A percentile compares a stretch with the other conserved stretches of the same genome.
phyloP scores from a whole-genome alignment of 2,113 vertebrate genomes.

The Carassius carassius region DNA sequence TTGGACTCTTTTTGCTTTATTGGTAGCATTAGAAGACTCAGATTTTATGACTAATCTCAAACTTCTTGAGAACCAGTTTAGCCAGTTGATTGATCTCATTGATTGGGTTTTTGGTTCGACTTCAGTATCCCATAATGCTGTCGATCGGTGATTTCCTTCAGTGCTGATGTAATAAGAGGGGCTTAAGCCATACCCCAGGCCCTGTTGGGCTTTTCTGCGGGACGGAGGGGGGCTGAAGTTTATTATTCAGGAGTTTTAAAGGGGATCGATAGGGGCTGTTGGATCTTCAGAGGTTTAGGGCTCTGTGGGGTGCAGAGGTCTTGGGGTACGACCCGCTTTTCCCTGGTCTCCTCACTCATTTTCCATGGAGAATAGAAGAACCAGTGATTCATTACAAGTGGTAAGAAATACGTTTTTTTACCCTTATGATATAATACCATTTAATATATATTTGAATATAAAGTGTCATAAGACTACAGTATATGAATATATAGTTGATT shows the following conservation, averaged over 20 bases:
- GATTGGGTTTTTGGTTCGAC: slow-evolving; percentile 83
- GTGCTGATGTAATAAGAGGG: slow-evolving; percentile 87
- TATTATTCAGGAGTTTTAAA: slow-evolving; percentile 80
- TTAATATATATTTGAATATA: not conserved
- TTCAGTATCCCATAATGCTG: slow-evolving; percentile 85
- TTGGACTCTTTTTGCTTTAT: not conserved
- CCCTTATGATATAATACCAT: not conserved
- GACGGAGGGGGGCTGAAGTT: slow-evolving; percentile 64
- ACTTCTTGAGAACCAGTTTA: slow-evolving; percentile 75
- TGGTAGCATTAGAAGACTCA: not conserved
- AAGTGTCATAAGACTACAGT: no score
- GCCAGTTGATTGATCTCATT: slow-evolving; percentile 80
- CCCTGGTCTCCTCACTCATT: not conserved
- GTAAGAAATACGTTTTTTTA: not conserved
- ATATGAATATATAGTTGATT: not conserved
- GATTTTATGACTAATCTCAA: slow-evolving; percentile 17
- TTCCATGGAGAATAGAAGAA: not conserved
- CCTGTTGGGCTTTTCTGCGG: slow-evolving; percentile 67
- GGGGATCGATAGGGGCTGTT: slow-evolving; percentile 82
- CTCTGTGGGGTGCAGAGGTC: slow-evolving; percentile 28
- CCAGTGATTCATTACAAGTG: not conserved
- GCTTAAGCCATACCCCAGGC: slow-evolving; percentile 77
- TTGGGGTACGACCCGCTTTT: slow-evolving; percentile 23
- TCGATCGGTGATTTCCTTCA: slow-evolving; percentile 93
- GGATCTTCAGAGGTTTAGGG: slow-evolving; percentile 66